Percentiles rank a stretch among this genome's conserved stretches.
These are phyloP conservation scores for Forbesichthys agassizii DNA, from an alignment of 2,113 vertebrate genomes.

Conservation along the genomic window DNA sequence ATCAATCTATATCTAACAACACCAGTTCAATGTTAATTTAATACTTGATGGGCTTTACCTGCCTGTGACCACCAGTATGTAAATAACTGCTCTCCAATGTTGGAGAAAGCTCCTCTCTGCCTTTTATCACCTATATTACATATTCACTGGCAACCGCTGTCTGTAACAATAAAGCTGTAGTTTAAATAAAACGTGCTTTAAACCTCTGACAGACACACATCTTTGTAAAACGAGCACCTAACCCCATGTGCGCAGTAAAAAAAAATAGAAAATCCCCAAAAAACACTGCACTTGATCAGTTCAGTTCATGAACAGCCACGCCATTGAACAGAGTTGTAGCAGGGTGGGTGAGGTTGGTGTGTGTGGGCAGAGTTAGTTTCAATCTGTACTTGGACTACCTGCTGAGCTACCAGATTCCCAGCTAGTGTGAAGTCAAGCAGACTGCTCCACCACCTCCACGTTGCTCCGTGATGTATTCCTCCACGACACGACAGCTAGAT, in stretches of 20 bases:
- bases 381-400: conserved; percentile 71
- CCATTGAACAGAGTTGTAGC: conserved; percentile 55
- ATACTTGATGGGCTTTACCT: no score
- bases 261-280: neutral
- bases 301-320: conserved; percentile 59
- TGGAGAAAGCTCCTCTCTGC: no score
- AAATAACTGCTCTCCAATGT: no score
- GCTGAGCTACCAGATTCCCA: conserved; percentile 76
- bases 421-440: conserved; percentile 73
- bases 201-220: conserved; percentile 32
- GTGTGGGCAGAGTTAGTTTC: conserved; percentile 63
- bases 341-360: conserved; percentile 41
- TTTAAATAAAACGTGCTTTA: conserved; percentile 30
- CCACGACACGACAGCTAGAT: conserved; percentile 42
- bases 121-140: neutral
- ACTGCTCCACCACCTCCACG: conserved; percentile 65
- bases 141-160: conserved; percentile 5
- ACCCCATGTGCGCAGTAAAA: conserved; percentile 31
- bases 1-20: no score
- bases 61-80: no score
- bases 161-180: conserved; percentile 13
- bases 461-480: conserved; percentile 59
- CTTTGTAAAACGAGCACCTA: conserved; percentile 41
- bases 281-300: conserved; percentile 46
- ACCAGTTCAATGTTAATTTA: no score